Evolutionary conservation across 2,888 invertebrate species (phyloP), one percentile per base, ranked within the genome.

Genomic region (Stenchaetothrips biformis): DNA sequence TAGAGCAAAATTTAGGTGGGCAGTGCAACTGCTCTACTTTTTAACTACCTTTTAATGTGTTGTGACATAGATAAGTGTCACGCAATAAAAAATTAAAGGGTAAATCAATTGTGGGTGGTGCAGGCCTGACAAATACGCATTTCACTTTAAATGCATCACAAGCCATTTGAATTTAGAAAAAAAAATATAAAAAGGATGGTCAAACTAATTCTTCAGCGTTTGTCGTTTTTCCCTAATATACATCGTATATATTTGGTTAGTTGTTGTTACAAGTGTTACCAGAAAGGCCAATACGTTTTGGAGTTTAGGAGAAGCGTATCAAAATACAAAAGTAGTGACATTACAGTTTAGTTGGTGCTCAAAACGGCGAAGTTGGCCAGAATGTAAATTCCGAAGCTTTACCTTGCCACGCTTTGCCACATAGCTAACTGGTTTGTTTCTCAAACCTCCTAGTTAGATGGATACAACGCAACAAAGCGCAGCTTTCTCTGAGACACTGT

Each of bases 201-300:
- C 53, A 67, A 67, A 67, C 67, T 8, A 67, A 67, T 67, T n/a
- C 21, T 67, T 53, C 53, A 53, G 53, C 53, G 53, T 53, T 13
- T 37, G 37, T 37, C 37, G 1, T 18, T 18, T 53, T 53, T 53
- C 53, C 13, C 13, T 18, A n/a, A n/a, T n/a, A n/a, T n/a, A n/a
- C n/a, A n/a, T n/a, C n/a, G n/a, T n/a, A n/a, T n/a, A n/a, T n/a
- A n/a, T n/a, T 67, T 67, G 67, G 37, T 67, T 67, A 67, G 67
- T 67, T 67, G 21, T 67, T 67, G 67, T 67, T 67, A 67, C 67
- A 67, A 21, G 67, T 67, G 67, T 67, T 67, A 67, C 67, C 67
- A 67, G 37, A 67, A 67, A 67, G 67, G 21, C 21, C 67, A 67
- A 67, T 37, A 37, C 37, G 21, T n/a, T 21, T n/a, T 67, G n/a